Conservation (phyloP, 2,888 invertebrate genomes). For the Auanema sp. region DNA sequence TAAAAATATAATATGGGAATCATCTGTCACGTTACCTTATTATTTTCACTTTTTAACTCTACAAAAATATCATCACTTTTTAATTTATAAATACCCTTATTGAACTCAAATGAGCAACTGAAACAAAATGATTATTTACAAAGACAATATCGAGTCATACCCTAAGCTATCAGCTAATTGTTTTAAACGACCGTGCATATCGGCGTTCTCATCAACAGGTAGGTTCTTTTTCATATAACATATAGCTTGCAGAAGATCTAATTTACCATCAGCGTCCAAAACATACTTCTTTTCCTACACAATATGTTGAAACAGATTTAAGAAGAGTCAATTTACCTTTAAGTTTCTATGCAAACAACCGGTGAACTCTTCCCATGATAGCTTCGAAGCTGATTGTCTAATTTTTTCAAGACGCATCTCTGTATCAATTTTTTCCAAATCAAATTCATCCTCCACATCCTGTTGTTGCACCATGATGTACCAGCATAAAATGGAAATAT, state of each 20-base stretch:
- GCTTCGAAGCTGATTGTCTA: slow-evolving; percentile 25
- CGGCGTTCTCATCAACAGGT: slow-evolving; percentile 13
- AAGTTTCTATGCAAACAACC: slow-evolving; percentile 32
- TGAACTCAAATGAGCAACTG: neutral
- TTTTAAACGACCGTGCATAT: slow-evolving; percentile 9
- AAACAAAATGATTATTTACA: slow-evolving; percentile 4
- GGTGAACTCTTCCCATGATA: slow-evolving; percentile 33
- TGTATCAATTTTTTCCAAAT: slow-evolving; percentile 35
- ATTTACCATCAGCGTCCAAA: slow-evolving; percentile 25
- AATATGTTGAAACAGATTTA: neutral
- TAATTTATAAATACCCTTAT: too few relatives aligned
- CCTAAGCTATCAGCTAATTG: slow-evolving; percentile 26
- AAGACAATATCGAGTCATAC: slow-evolving; percentile 5
- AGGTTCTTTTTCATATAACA: slow-evolving; percentile 25
- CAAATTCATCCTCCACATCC: slow-evolving; percentile 23
- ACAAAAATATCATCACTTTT: too few relatives aligned
- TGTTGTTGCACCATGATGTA: too few relatives aligned
- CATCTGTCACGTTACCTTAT: too few relatives aligned
- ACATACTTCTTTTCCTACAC: slow-evolving; percentile 33
- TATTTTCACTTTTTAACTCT: too few relatives aligned
- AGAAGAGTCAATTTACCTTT: slow-evolving; percentile 14
- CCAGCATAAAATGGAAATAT: too few relatives aligned
- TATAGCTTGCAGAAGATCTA: slow-evolving; percentile 34
- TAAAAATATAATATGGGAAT: neutral
- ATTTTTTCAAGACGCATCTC: slow-evolving; percentile 39